These are phyloP conservation scores for Heptranchias perlo DNA, from an alignment of 2,113 vertebrate species.

Conservation along the genomic window DNA sequence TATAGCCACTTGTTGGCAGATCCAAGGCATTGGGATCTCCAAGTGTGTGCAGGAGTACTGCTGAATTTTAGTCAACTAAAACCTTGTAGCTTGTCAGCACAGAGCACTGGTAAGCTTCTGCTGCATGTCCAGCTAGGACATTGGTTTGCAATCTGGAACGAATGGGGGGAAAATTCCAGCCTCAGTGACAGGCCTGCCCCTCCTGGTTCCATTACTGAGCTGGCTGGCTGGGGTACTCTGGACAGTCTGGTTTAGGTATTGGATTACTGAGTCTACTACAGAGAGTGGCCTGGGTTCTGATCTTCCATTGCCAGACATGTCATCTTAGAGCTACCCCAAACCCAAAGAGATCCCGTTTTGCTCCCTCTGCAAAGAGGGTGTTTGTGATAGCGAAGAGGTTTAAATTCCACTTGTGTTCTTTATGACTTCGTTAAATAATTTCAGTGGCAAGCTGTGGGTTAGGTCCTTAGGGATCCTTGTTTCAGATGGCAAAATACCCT, in stretches of 20 bases:
- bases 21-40: background rate
- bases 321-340: background rate
- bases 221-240: background rate
- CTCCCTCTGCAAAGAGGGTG: background rate
- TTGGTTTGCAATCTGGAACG: background rate
- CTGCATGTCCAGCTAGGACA: background rate
- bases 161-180: background rate
- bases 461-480: background rate
- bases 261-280: background rate
- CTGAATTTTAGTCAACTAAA: background rate
- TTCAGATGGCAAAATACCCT: background rate
- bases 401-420: background rate
- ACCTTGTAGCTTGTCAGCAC: background rate
- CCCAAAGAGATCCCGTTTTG: background rate
- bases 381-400: background rate
- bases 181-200: background rate
- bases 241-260: background rate
- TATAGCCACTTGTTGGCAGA: background rate
- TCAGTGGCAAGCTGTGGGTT: background rate
- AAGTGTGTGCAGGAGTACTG: background rate
- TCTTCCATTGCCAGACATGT: background rate
- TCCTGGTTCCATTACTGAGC: background rate
- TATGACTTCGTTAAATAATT: background rate
- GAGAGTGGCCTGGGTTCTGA: background rate
- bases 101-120: background rate